phyloP scores from a whole-genome alignment of 2,888 invertebrate species.

The Mesorhabditis belari region DNA sequence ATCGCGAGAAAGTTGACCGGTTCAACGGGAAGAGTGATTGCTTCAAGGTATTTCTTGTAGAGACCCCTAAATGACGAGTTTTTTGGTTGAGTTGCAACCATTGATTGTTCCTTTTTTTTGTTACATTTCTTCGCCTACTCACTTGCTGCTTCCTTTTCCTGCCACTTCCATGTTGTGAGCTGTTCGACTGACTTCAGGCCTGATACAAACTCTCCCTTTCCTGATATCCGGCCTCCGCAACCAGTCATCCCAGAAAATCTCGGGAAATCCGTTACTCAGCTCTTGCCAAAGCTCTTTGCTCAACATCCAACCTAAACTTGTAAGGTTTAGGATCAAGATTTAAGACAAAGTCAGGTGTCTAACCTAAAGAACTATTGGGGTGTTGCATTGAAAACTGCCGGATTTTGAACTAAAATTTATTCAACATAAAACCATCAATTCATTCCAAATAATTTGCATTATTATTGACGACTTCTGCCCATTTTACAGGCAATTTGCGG shows the following conservation, averaged over 20 bases:
- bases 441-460: too few species aligned
- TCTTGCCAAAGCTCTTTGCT: constrained; percentile 75
- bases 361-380: too few species aligned
- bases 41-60: constrained; percentile 42
- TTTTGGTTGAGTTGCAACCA: constrained; percentile 39
- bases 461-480: too few species aligned
- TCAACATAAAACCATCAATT: too few species aligned
- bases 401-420: too few species aligned
- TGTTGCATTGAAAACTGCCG: too few species aligned
- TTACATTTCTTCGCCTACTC: constrained; percentile 48
- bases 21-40: constrained; percentile 33
- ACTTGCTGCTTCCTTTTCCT: constrained; percentile 79
- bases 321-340: too few species aligned
- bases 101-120: neutral
- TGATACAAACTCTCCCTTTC: constrained; percentile 75
- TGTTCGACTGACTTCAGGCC: constrained; percentile 92
- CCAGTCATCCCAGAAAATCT: constrained; percentile 90
- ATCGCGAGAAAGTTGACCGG: constrained; percentile 82
- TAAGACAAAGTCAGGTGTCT: too few species aligned
- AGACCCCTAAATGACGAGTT: constrained; percentile 29
- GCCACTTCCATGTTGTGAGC: constrained; percentile 65
- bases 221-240: constrained; percentile 85
- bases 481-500: too few species aligned
- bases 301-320: constrained; percentile 71
- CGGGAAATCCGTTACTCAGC: constrained; percentile 83